Base-by-base conservation (phyloP, 2,888 invertebrate genomes). In the Arenicola marina region DNA sequence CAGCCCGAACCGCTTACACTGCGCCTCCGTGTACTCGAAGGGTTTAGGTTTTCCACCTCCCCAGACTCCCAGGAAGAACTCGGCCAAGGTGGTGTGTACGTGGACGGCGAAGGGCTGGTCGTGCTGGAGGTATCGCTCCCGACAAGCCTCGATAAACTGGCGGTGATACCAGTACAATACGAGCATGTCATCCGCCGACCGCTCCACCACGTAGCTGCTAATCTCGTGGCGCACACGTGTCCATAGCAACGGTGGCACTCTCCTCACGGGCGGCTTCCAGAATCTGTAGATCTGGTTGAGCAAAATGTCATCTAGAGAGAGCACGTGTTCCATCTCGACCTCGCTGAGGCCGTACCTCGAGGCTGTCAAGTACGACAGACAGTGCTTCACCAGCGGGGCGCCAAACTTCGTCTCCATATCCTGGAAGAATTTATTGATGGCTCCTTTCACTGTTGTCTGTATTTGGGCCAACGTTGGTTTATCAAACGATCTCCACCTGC, bases 21-120 rank as follows among this genome's bases (percentile, higher is more conserved):
- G 46, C 21, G 44, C 55, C 51, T 61, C 46, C 7, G 57, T 51
- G 45, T 66, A 61, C 31, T 55, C 45, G 63, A 76, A 78, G 1
- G 78, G 75, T 66, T 80, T 80, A 56, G 70, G 69, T 51, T 46
- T 62, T 0, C 70, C 72, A 1, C 77, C 78, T 29, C 76, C 68
- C 78, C 79, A 80, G 21, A 63, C 72, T 2, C 80, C 67, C 2
- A 76, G 65, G 63, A 70, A 81, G 65, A 78, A 81, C 56, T 81
- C 78, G 2, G 76, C 73, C 46, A 81, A 72, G 29, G 65, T 72
- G 1, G 68, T 66, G 65, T 78, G 76, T 26, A 79, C 63, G 34
- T 67, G 62, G 15, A 54, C 32, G 18, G 44, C 21, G 46, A 62
- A 48, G 2, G 24, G 29, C 32, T 31, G 29, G 1, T 21, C 26